Conservation (phyloP, 2,113 vertebrate species). For the Galbula dea region DNA sequence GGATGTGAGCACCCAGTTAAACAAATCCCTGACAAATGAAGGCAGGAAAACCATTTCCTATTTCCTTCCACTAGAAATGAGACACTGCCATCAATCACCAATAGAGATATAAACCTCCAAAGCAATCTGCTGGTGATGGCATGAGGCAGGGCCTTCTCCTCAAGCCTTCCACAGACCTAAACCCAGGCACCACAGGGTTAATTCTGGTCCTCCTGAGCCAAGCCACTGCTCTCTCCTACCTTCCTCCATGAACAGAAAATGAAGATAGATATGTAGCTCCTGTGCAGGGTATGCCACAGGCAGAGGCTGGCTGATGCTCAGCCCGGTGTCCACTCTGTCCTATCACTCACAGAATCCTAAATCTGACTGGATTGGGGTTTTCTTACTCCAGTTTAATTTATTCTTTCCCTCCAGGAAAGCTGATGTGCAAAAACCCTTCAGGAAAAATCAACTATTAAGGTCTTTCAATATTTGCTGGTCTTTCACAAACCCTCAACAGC, state of each 20-base stretch:
- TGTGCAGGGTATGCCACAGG: not conserved
- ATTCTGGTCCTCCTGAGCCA: not conserved
- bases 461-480: not conserved
- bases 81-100: slow-evolving; percentile 43
- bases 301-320: not conserved
- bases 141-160: not conserved
- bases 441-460: not conserved
- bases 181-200: not conserved
- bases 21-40: slow-evolving; percentile 50
- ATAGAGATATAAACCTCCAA: slow-evolving; percentile 12
- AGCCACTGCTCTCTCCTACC: not conserved
- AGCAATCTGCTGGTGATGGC: not conserved
- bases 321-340: not conserved
- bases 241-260: not conserved
- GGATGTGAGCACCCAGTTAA: not conserved
- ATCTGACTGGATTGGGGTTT: too few relatives aligned
- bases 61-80: slow-evolving; percentile 39
- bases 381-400: not conserved
- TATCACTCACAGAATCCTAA: not conserved
- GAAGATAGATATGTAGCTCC: not conserved
- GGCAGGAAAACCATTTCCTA: slow-evolving; percentile 38
- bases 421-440: not conserved
- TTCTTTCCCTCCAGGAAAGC: not conserved
- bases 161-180: not conserved
- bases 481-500: not conserved